phyloP scores from a whole-genome alignment of 2,113 vertebrate genomes.

The Cyprinodon variegatus region DNA sequence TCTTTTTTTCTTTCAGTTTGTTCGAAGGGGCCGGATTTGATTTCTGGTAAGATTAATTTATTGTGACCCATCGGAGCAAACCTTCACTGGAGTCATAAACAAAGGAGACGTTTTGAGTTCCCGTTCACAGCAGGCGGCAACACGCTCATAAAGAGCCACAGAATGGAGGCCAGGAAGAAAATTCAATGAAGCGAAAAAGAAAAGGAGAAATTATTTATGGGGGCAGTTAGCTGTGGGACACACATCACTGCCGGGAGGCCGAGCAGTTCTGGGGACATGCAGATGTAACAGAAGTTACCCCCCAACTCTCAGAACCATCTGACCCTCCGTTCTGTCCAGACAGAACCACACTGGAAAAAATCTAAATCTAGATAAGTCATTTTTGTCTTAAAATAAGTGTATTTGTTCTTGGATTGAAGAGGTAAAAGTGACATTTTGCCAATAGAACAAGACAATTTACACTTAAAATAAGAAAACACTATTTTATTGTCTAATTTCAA shows the following conservation, averaged over 20 bases:
- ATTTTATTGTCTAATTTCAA: too few species aligned
- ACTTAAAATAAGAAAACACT: too few species aligned
- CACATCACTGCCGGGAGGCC: slow-evolving; percentile 67
- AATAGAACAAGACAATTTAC: too few species aligned
- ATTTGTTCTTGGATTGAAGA: too few species aligned
- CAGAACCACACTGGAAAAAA: background rate
- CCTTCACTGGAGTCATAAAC: slow-evolving; percentile 7
- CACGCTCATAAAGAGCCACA: slow-evolving; percentile 26
- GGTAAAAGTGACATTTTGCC: too few species aligned
- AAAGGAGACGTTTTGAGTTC: slow-evolving; percentile 36
- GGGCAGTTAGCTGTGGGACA: slow-evolving; percentile 70
- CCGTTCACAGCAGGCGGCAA: slow-evolving; percentile 36
- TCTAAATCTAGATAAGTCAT: too few species aligned
- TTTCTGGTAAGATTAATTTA: too few species aligned
- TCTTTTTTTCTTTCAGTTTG: too few species aligned
- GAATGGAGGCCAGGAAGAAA: slow-evolving; percentile 36
- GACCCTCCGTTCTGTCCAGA: slow-evolving; percentile 28
- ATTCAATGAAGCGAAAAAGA: slow-evolving; percentile 79
- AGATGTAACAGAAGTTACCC: slow-evolving; percentile 30
- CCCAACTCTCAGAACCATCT: slow-evolving; percentile 15
- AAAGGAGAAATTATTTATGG: slow-evolving; percentile 78
- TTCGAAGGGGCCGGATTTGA: too few species aligned
- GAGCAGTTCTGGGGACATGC: slow-evolving; percentile 56
- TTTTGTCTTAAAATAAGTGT: too few species aligned
- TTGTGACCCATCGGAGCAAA: background rate